Evolutionary conservation across 2,797 vertebrate species (phyloP).

Genomic region (Pelobates cultripes): DNA sequence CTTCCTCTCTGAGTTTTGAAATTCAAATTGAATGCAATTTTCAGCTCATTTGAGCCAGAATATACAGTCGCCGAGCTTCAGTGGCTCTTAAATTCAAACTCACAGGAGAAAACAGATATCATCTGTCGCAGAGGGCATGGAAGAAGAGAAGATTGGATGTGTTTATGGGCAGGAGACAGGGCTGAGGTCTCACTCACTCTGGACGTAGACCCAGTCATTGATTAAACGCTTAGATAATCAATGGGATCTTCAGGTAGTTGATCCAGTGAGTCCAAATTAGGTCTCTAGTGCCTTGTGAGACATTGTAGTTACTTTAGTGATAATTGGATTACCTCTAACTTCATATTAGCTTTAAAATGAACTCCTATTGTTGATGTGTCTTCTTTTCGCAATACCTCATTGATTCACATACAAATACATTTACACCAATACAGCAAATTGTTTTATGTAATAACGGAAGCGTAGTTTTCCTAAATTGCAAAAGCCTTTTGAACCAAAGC

Average conservation of each 20-base stretch:
- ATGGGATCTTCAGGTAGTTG: conserved; percentile 60
- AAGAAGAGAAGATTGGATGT: conserved; percentile 60
- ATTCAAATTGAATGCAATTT: conserved; percentile 87
- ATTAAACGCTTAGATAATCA: conserved; percentile 75
- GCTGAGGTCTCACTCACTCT: conserved; percentile 70
- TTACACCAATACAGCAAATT: too few relatives aligned
- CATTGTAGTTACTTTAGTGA: too few relatives aligned
- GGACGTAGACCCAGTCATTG: conserved; percentile 69
- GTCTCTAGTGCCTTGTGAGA: neutral
- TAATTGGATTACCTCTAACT: too few relatives aligned
- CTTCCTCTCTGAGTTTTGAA: conserved; percentile 72
- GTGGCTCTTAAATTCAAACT: conserved; percentile 82
- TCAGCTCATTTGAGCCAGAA: conserved; percentile 85
- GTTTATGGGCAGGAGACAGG: conserved; percentile 68
- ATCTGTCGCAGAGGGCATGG: conserved; percentile 74
- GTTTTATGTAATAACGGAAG: too few relatives aligned
- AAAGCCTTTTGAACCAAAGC: too few relatives aligned
- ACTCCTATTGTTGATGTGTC: too few relatives aligned
- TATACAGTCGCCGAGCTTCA: conserved; percentile 83
- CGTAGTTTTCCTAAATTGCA: too few relatives aligned
- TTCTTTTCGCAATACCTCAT: too few relatives aligned
- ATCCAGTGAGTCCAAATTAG: conserved; percentile 21
- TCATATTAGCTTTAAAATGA: too few relatives aligned
- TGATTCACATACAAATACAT: too few relatives aligned
- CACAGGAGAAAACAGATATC: conserved; percentile 81